Base-by-base conservation (phyloP, 92 coral and sea anemone genomes). In the Porites cylindrica region DNA sequence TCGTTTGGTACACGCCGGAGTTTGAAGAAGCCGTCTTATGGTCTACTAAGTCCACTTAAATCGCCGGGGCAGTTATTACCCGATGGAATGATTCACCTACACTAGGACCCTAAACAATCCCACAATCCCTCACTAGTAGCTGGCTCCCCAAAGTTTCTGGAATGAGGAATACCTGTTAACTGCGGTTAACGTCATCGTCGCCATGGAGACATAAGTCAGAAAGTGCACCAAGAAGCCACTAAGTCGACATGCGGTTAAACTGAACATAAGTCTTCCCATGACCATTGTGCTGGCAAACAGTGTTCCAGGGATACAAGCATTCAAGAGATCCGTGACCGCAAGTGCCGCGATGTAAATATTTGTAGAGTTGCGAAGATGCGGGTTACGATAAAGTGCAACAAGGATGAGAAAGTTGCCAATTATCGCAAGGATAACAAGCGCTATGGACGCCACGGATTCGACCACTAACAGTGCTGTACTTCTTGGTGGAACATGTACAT, bases 211-310 rank as follows among this genome's bases (percentile, higher is more conserved):
- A 26, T 83, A 83, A 17, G 87, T 63, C 52, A 83, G 80, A 26
- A 83, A 83, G 58, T 83, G 87, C 8, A 83, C 87, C 64, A 83
- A n/a, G 80, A 83, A 83, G 60, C 87, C 87, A 50, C 87, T 83
- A 24, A 83, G 51, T 2, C 53, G 79, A 73, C 87, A 83, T 21
- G 24, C 62, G 10, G 53, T 61, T n/a, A 83, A 19, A 32, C 87
- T 51, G 43, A 59, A 61, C 11, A 83, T 73, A 62, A 83, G 38
- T 51, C 72, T 62, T 23, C 87, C 87, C 4, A 73, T 13, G 7
- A 83, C 26, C 4, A 83, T 16, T 18, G 81, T 63, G 60, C 87
- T 83, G 8, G 81, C 87, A 51, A 83, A 83, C 23, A 74, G 73
- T 7, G 87, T 74, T 20, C 87, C 87, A 0, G 87, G 87, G 8